Conservation (phyloP, 2,113 vertebrate genomes). For the Reinhardtius hippoglossoides region DNA sequence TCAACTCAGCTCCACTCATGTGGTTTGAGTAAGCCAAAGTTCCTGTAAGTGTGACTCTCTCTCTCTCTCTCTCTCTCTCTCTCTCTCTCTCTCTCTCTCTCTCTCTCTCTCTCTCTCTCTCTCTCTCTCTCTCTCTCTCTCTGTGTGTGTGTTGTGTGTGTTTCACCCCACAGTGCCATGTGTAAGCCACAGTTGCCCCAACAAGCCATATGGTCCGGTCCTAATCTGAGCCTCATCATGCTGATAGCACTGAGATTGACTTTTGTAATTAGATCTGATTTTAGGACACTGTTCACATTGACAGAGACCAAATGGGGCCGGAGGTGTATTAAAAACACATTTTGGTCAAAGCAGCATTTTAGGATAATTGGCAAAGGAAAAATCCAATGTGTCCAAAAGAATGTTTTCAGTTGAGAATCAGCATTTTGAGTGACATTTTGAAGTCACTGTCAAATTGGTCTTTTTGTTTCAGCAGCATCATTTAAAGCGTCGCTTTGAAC, state of each 20-base stretch:
- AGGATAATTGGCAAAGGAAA: not conserved
- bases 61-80: no score
- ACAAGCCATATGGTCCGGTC: constrained; percentile 74
- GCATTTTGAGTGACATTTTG: not conserved
- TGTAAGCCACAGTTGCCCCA: constrained; percentile 66
- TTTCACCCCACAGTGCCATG: constrained; percentile 40
- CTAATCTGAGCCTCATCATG: constrained; percentile 75
- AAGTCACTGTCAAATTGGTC: no score
- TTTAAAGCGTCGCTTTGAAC: constrained; percentile 6
- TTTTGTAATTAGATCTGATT: constrained; percentile 80
- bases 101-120: not conserved
- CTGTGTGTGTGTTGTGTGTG: constrained; percentile 20
- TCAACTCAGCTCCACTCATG: constrained; percentile 46
- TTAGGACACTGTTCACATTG: constrained; percentile 27
- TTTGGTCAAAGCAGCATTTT: not conserved
- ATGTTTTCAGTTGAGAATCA: not conserved
- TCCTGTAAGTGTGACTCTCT: constrained; percentile 19
- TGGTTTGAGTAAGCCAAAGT: constrained; percentile 47
- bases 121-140: no score
- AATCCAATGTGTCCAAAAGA: not conserved
- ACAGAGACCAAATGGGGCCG: constrained; percentile 16
- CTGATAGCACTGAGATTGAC: constrained; percentile 74
- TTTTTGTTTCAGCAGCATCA: not conserved
- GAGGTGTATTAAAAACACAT: constrained; percentile 31
- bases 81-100: no score